Evolutionary conservation across 1,140 invertebrate species (phyloP).

Genomic region (Drosophila sucinea): DNA sequence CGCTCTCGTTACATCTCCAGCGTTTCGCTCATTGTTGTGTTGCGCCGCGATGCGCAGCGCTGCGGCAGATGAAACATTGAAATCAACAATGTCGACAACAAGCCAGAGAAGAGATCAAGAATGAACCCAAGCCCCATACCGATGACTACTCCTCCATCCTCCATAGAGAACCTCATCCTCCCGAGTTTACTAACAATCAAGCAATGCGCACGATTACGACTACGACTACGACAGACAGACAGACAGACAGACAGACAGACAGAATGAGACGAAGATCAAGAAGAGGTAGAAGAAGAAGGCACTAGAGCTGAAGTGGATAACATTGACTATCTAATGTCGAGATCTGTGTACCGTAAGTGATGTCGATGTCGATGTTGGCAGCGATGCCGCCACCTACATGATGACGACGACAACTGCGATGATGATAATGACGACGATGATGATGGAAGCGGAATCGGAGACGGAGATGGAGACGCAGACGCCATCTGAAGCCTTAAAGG

Average conservation of each 20-base stretch:
- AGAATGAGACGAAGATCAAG: neutral
- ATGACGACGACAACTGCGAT: slow-evolving; percentile 20
- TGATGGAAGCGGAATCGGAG: neutral
- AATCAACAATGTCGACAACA: slow-evolving; percentile 70
- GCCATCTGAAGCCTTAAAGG: slow-evolving; percentile 1
- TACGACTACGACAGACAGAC: neutral
- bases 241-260: neutral
- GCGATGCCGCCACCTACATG: slow-evolving; percentile 68
- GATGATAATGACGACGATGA: slow-evolving; percentile 34
- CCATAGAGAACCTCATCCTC: slow-evolving; percentile 9
- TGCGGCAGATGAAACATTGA: slow-evolving; percentile 73
- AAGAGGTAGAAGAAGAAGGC: neutral
- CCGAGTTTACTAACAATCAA: slow-evolving; percentile 58
- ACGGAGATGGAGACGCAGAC: slow-evolving; percentile 14
- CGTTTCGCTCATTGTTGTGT: slow-evolving; percentile 47
- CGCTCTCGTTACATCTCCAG: slow-evolving; percentile 52
- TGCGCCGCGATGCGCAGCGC: slow-evolving; percentile 49
- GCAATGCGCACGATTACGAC: slow-evolving; percentile 67
- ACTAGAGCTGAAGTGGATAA: slow-evolving; percentile 30
- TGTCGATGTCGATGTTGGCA: slow-evolving; percentile 74
- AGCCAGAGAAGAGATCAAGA: slow-evolving; percentile 26
- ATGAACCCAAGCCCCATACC: slow-evolving; percentile 16
- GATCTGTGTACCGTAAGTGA: slow-evolving; percentile 73
- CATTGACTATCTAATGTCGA: slow-evolving; percentile 64
- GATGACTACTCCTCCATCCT: slow-evolving; percentile 5